Percentiles rank a stretch among this genome's conserved stretches.
Conservation (phyloP, 2,888 invertebrate species). For the Petrolisthes cinctipes region DNA sequence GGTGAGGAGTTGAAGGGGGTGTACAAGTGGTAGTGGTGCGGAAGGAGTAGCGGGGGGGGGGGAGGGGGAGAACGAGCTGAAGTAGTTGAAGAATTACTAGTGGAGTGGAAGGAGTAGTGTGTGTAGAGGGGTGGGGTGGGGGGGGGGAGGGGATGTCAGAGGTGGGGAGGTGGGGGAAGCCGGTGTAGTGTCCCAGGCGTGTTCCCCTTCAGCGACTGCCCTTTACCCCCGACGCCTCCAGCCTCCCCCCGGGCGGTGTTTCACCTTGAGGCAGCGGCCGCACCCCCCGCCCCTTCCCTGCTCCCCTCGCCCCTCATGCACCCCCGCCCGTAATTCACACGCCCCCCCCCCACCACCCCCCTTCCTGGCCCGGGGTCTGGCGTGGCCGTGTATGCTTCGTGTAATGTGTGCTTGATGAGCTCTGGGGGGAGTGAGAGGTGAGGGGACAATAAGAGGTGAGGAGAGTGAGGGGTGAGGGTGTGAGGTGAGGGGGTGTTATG, state of each 20-base stretch:
- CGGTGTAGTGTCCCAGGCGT: slow-evolving; percentile 52
- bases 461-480: neutral
- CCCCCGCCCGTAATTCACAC: slow-evolving; percentile 42
- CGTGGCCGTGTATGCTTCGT: slow-evolving; percentile 21
- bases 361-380: slow-evolving; percentile 9
- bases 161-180: slow-evolving; percentile 12
- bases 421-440: neutral
- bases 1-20: neutral
- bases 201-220: slow-evolving; percentile 53
- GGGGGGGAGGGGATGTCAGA: neutral
- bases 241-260: slow-evolving; percentile 56
- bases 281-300: slow-evolving; percentile 21
- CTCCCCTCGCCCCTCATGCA: slow-evolving; percentile 28
- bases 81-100: neutral
- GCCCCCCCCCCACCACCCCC: slow-evolving; percentile 21
- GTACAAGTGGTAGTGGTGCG: neutral
- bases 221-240: slow-evolving; percentile 55
- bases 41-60: neutral
- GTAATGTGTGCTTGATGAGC: slow-evolving; percentile 19
- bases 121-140: neutral
- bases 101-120: neutral
- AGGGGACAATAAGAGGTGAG: neutral
- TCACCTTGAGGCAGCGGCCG: slow-evolving; percentile 52
- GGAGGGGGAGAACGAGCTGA: neutral
- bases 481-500: neutral